Evolutionary conservation across 1,140 invertebrate genomes (phyloP).

Genomic region (Scylla paramamosain): DNA sequence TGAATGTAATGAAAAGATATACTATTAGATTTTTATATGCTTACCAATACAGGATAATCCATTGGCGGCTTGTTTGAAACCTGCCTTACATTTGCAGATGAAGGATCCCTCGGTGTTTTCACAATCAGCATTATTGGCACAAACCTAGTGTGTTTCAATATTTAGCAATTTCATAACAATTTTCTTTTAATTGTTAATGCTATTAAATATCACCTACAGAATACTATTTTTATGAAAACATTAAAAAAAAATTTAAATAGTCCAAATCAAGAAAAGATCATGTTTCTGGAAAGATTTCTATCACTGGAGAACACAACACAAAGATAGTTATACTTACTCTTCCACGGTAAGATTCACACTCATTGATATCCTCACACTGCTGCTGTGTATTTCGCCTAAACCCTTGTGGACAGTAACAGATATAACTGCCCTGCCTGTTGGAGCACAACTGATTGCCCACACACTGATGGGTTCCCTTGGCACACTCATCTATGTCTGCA

Average conservation of each 20-base stretch:
- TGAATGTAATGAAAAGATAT: too few relatives aligned
- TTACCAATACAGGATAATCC: constrained; percentile 81
- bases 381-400: constrained; percentile 81
- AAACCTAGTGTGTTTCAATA: constrained; percentile 78
- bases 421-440: constrained; percentile 88
- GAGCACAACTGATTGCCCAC: constrained; percentile 86
- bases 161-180: constrained; percentile 25
- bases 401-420: constrained; percentile 88
- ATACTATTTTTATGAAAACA: too few relatives aligned
- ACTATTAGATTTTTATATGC: neutral
- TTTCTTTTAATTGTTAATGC: neutral
- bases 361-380: constrained; percentile 85
- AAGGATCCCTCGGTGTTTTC: constrained; percentile 86
- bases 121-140: constrained; percentile 81
- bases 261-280: too few relatives aligned
- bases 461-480: constrained; percentile 81
- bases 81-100: constrained; percentile 87
- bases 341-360: constrained; percentile 82
- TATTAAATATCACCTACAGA: too few relatives aligned
- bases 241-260: too few relatives aligned
- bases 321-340: constrained; percentile 58
- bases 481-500: constrained; percentile 81
- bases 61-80: constrained; percentile 85
- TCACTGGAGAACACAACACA: constrained; percentile 14
- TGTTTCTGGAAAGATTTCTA: too few relatives aligned